Evolutionary conservation across 2,888 invertebrate species (phyloP).

Genomic region (Andricus quercusramuli): DNA sequence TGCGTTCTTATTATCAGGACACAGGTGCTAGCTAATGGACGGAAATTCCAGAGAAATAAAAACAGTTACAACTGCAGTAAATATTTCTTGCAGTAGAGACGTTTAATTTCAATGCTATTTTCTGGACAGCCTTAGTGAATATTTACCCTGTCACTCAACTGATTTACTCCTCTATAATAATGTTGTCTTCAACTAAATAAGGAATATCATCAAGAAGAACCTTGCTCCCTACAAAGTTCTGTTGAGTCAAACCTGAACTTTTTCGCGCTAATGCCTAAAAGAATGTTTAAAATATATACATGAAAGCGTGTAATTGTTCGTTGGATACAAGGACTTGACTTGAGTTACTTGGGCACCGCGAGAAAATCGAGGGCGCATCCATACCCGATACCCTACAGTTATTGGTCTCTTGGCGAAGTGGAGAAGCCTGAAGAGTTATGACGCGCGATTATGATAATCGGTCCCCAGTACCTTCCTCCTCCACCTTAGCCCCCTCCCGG

Average conservation of each 20-base stretch:
- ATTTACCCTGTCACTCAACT: slow-evolving; percentile 30
- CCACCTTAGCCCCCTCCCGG: slow-evolving; percentile 16
- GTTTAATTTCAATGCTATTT: slow-evolving; percentile 22
- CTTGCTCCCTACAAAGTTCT: not conserved
- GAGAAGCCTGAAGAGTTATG: slow-evolving; percentile 63
- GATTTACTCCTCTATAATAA: slow-evolving; percentile 13
- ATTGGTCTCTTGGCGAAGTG: slow-evolving; percentile 49
- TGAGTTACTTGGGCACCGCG: slow-evolving; percentile 37
- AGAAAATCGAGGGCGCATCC: slow-evolving; percentile 30
- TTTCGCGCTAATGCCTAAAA: not conserved
- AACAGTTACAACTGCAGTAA: slow-evolving; percentile 37
- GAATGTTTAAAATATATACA: slow-evolving; percentile 8
- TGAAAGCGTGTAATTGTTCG: slow-evolving; percentile 32
- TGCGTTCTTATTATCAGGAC: slow-evolving; percentile 37
- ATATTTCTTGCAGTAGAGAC: slow-evolving; percentile 30
- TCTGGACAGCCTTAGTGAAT: slow-evolving; percentile 1
- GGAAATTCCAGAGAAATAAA: slow-evolving; percentile 35
- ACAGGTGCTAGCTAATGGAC: slow-evolving; percentile 24
- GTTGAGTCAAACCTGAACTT: not conserved
- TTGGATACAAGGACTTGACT: slow-evolving; percentile 12
- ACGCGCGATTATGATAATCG: slow-evolving; percentile 71
- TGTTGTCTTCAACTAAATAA: not conserved
- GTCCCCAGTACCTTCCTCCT: slow-evolving; percentile 51
- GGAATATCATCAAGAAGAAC: not conserved
- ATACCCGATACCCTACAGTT: slow-evolving; percentile 39